Conservation (phyloP, 2,888 invertebrate genomes). For the Protophormia terraenovae region DNA sequence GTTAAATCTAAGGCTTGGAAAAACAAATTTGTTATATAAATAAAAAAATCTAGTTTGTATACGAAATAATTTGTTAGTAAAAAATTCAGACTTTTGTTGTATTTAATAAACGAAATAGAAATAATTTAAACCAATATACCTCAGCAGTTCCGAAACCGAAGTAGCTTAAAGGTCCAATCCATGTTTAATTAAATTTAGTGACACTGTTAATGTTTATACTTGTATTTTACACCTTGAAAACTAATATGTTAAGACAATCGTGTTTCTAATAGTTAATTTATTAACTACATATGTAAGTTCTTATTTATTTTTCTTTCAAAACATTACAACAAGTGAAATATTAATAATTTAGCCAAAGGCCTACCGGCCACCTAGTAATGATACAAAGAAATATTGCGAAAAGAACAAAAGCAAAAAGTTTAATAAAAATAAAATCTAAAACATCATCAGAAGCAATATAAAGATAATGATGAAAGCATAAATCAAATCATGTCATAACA, state of each 20-base stretch:
- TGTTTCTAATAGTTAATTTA: neutral
- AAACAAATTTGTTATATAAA: slow-evolving; percentile 21
- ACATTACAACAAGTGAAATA: slow-evolving; percentile 31
- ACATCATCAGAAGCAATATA: slow-evolving; percentile 26
- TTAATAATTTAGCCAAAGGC: slow-evolving; percentile 40
- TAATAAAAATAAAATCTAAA: slow-evolving; percentile 14
- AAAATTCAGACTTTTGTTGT: no score
- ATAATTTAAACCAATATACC: no score
- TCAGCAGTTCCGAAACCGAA: no score
- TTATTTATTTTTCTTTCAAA: neutral
- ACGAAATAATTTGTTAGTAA: no score
- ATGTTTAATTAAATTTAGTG: neutral
- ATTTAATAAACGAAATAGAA: no score
- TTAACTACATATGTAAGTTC: neutral
- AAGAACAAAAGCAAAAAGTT: neutral
- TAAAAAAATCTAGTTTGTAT: no score
- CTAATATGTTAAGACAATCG: neutral
- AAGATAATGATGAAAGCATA: slow-evolving; percentile 68
- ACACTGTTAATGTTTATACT: neutral
- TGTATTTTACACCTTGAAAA: slow-evolving; percentile 3
- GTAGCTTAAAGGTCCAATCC: no score
- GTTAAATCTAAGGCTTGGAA: neutral
- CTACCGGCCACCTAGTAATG: neutral
- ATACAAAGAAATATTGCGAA: neutral
- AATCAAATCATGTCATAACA: slow-evolving; percentile 69